A percentile compares a stretch with the other conserved stretches of the same genome.
phyloP scores from a whole-genome alignment of 1,140 invertebrate genomes.

The Tetragonula clypearis region DNA sequence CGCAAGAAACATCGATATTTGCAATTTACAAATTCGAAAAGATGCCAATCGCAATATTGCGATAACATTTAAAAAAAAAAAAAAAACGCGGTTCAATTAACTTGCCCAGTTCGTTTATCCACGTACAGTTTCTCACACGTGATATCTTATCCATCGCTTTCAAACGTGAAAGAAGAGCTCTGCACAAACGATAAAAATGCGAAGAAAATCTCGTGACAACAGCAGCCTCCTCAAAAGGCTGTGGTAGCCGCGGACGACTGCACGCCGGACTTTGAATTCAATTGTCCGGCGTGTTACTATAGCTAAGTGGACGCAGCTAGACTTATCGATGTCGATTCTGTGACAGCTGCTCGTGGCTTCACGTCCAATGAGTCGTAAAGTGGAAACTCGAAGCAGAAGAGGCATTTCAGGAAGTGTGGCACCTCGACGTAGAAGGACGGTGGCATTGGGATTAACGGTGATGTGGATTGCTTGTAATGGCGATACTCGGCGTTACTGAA shows the following conservation, averaged over 20 bases:
- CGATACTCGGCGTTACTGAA: conserved; percentile 90
- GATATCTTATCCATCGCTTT: background rate
- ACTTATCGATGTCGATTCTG: conserved; percentile 88
- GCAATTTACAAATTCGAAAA: background rate
- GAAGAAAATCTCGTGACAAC: too few species aligned
- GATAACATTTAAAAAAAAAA: too few species aligned
- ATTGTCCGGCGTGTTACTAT: conserved; percentile 83
- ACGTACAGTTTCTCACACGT: background rate
- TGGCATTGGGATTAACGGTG: conserved; percentile 93
- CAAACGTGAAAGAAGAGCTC: background rate
- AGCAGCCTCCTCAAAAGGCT: conserved; percentile 49
- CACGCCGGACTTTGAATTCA: conserved; percentile 75
- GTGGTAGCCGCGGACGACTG: conserved; percentile 70
- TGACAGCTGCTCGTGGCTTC: conserved; percentile 85
- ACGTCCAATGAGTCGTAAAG: conserved; percentile 90
- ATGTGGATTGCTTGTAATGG: conserved; percentile 92
- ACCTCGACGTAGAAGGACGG: conserved; percentile 92
- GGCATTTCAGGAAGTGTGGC: conserved; percentile 90
- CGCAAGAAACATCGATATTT: background rate
- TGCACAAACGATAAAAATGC: background rate
- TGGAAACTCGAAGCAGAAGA: conserved; percentile 93
- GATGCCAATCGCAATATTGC: background rate
- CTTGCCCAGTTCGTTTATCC: background rate
- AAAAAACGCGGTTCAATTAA: background rate
- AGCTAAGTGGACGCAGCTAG: conserved; percentile 90